Evolutionary conservation across 1,140 invertebrate species (phyloP), one percentile per base, ranked within the genome.

Genomic region (Littorina saxatilis): DNA sequence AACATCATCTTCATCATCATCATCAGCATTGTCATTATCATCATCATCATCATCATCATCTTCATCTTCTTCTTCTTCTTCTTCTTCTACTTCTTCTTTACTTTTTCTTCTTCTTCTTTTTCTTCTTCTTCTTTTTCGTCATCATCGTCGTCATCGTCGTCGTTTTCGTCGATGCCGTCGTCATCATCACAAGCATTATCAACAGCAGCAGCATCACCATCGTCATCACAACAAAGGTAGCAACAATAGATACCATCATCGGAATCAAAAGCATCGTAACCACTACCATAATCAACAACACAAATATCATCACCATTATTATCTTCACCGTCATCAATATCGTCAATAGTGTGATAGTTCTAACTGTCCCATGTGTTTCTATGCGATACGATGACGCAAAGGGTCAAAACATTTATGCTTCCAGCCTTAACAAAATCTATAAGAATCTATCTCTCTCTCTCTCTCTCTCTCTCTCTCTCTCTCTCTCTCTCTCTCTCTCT

Each of bases 241-340:
- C 27, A 0, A 68, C 27, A 15, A 68, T 66, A 9, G n/a, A 17
- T n/a, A 55, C n/a, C n/a, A 55, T 55, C n/a, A 55, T 55, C n/a
- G n/a, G 15, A 17, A 55, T 55, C n/a, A 55, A 17, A 17, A 55
- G 15, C 52, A 55, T 55, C n/a, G n/a, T 55, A 7, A 11, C n/a
- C n/a, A 55, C n/a, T 55, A 55, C n/a, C n/a, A 55, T 55, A 17
- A 55, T 55, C n/a, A 55, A 17, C n/a, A 55, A 17, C n/a, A 55
- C n/a, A 17, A 55, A 17, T 55, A 55, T 55, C n/a, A 55, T 55
- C n/a, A 55, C n/a, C n/a, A 55, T 55, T 55, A 55, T 55, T 55
- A 55, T 55, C n/a, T 17, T 55, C n/a, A 55, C n/a, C n/a, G n/a
- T 55, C n/a, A 55, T 55, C n/a, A 55, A 17, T 55, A 55, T 68